These are phyloP conservation scores for Chromobotia macracanthus DNA, from an alignment of 2,797 vertebrate genomes.

Conservation along the genomic window DNA sequence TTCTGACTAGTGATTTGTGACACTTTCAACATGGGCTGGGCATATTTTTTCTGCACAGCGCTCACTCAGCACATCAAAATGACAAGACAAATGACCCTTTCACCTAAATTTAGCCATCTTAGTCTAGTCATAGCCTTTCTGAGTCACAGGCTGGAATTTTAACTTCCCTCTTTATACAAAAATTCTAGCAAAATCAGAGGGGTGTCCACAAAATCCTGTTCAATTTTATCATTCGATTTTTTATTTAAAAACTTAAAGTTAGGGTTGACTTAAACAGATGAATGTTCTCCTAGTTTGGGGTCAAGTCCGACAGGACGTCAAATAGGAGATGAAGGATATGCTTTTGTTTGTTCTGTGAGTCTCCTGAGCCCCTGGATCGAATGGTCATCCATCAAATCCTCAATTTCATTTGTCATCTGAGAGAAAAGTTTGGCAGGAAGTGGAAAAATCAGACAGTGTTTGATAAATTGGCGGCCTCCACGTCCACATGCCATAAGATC, in stretches of 20 bases:
- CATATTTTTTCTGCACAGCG: not conserved
- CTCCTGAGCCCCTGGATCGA: constrained; percentile 15
- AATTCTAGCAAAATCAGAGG: not conserved
- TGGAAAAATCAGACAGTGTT: constrained; percentile 47
- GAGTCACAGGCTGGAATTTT: not conserved
- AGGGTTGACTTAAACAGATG: constrained; percentile 15
- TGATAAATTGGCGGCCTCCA: constrained; percentile 48
- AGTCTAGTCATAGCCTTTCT: not conserved
- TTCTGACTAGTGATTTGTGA: too few species aligned
- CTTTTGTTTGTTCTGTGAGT: constrained; percentile 33
- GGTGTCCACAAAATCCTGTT: not conserved
- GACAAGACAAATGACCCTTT: not conserved
- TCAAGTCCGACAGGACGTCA: constrained; percentile 36
- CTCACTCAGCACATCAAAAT: not conserved
- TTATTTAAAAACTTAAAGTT: constrained; percentile 33
- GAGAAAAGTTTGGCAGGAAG: constrained; percentile 49
- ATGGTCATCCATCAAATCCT: constrained; percentile 50
- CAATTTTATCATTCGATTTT: not conserved
- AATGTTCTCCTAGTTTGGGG: constrained; percentile 25
- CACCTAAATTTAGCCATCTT: not conserved
- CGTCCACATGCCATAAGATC: constrained; percentile 40
- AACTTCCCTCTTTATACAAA: not conserved
- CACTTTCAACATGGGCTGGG: not conserved
- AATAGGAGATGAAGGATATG: constrained; percentile 23
- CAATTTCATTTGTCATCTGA: constrained; percentile 51